Evolutionary conservation across 2,888 invertebrate species (phyloP).

Genomic region (Seira ritae): DNA sequence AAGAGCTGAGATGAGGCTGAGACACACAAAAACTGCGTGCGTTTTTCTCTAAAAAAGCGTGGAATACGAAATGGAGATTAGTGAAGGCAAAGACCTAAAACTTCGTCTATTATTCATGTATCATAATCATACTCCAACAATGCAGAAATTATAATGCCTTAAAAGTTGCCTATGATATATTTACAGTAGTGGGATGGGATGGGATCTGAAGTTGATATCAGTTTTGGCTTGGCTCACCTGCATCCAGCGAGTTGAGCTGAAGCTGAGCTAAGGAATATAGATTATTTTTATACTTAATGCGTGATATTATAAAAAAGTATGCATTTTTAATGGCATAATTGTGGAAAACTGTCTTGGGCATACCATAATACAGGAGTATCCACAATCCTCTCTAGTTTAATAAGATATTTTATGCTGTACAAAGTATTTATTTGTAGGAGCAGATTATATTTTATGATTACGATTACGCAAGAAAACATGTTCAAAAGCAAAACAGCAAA

Average conservation of each 20-base stretch:
- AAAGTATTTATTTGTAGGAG: background rate
- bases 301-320: no score
- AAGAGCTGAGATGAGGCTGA: no score
- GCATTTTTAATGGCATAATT: no score
- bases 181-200: background rate
- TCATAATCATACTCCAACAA: background rate
- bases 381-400: no score
- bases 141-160: background rate
- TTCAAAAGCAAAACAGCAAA: background rate
- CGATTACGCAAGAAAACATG: background rate
- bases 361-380: no score
- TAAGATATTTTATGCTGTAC: no score
- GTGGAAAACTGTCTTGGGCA: no score
- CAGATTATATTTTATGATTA: background rate
- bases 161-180: background rate
- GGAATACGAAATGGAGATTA: background rate
- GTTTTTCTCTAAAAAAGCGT: background rate
- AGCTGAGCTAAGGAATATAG: background rate
- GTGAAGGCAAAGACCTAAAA: background rate
- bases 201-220: no score
- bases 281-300: background rate
- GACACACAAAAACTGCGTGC: background rate
- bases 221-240: no score
- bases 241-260: no score
- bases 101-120: background rate